These are phyloP conservation scores for Rhinichthys osculus DNA, from an alignment of 2,797 vertebrate genomes.

Conservation along the genomic window DNA sequence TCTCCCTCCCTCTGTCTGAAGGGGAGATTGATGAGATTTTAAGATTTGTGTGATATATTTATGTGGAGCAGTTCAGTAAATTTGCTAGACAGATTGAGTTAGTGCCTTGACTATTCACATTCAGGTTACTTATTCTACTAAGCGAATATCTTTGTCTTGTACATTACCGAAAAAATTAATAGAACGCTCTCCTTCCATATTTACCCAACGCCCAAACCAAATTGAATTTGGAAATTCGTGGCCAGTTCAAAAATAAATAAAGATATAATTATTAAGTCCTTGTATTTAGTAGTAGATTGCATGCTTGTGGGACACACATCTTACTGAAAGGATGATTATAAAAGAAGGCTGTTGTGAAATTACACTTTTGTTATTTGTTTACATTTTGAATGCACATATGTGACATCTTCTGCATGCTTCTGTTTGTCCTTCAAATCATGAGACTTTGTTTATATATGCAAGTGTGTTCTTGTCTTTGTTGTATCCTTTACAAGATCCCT, in stretches of 20 bases:
- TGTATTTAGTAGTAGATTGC: constrained; percentile 43
- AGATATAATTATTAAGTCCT: constrained; percentile 36
- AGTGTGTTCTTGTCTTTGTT: neutral
- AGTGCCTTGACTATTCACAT: neutral
- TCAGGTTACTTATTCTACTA: neutral
- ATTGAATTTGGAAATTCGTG: neutral
- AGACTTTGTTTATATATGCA: neutral
- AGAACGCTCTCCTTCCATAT: neutral
- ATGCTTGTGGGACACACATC: constrained; percentile 19
- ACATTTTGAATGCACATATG: constrained; percentile 7
- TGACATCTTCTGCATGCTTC: neutral
- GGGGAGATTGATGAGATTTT: neutral
- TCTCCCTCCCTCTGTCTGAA: neutral
- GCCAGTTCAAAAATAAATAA: constrained; percentile 44
- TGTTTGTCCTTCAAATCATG: neutral
- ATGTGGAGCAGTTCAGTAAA: constrained; percentile 5
- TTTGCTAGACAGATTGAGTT: constrained; percentile 6
- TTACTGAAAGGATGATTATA: constrained; percentile 29
- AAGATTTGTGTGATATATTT: neutral
- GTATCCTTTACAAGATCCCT: neutral
- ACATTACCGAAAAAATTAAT: neutral
- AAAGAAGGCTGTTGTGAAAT: constrained; percentile 24
- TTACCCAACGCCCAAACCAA: constrained; percentile 9
- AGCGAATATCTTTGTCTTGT: neutral
- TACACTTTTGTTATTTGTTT: neutral